Evolutionary conservation across 2,113 vertebrate species (phyloP).

Genomic region (Origma solitaria): DNA sequence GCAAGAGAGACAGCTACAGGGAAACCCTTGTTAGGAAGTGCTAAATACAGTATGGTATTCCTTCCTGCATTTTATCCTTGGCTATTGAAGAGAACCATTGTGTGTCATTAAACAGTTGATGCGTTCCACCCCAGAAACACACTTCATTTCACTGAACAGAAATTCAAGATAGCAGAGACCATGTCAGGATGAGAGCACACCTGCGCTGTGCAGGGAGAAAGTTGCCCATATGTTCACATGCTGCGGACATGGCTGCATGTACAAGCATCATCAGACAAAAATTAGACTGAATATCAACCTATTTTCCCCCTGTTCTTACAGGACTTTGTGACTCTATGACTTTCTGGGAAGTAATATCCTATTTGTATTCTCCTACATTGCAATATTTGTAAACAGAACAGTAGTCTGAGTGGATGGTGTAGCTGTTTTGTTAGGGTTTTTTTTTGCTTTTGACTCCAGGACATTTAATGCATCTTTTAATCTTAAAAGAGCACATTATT

Average conservation of each 20-base stretch:
- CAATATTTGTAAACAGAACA: not conserved
- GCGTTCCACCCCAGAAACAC: not conserved
- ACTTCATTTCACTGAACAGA: not conserved
- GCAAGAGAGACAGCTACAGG: not conserved
- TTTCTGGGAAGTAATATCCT: not conserved
- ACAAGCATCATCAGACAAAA: not conserved
- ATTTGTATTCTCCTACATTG: not conserved
- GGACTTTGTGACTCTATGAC: not conserved
- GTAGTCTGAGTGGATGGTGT: not conserved
- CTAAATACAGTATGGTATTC: not conserved
- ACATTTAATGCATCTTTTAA: not conserved
- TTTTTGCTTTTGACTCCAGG: not conserved
- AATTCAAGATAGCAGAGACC: not conserved
- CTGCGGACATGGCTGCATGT: not conserved
- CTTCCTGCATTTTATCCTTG: not conserved
- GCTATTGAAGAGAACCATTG: not conserved
- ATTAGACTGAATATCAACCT: not conserved
- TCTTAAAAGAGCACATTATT: not conserved
- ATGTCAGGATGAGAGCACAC: not conserved
- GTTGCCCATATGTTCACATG: not conserved
- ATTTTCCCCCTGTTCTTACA: not conserved
- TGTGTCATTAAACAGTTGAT: not conserved
- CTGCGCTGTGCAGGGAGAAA: accelerated
- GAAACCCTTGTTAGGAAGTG: not conserved
- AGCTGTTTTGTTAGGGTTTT: not conserved